Evolutionary conservation across 1,140 invertebrate species (phyloP), one percentile per base, ranked within the genome.

Genomic region (Trigoniulus corallinus): DNA sequence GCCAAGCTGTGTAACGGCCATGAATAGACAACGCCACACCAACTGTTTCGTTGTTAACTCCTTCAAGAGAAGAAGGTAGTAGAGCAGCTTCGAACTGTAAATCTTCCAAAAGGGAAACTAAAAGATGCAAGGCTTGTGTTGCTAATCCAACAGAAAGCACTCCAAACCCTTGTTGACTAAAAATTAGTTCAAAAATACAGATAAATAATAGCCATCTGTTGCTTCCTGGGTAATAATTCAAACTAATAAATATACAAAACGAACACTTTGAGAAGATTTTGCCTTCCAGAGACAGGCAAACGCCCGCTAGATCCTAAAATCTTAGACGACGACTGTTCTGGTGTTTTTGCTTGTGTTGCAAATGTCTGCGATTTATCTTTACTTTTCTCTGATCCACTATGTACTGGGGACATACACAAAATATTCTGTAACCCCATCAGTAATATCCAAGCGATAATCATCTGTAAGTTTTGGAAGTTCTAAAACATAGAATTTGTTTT

Each of bases 391-490:
- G 64, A 23, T 63, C 53, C 2, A 66, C 7, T 61, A 43, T 58
- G 55, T 3, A 59, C 54, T 18, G 64, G 65, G n/a, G 62, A 65
- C 39, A 68, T 56, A 25, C 55, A 55, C 34, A 69, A 49, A 29
- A 69, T 63, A 29, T 74, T 72, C 64, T 93, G 86, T n/a, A 93
- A 70, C 10, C 88, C 88, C 48, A 80, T 81, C 18, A 89, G 73
- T 15, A 92, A 64, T 23, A 91, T 71, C 88, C 88, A 93, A 0
- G 82, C 80, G 7, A 85, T 86, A 55, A 88, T 79, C 63, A 89
- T 75, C 43, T 89, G 69, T 61, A 91, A 79, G 69, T 93, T 94
- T 70, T 93, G 88, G 53, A 84, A 77, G 53, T 85, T 76, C 79
- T 85, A 62, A 13, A 61, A 66, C 58, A 54, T 52, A 52, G 25